phyloP scores from a whole-genome alignment of 2,888 invertebrate species.

The Oasisia sp. region DNA sequence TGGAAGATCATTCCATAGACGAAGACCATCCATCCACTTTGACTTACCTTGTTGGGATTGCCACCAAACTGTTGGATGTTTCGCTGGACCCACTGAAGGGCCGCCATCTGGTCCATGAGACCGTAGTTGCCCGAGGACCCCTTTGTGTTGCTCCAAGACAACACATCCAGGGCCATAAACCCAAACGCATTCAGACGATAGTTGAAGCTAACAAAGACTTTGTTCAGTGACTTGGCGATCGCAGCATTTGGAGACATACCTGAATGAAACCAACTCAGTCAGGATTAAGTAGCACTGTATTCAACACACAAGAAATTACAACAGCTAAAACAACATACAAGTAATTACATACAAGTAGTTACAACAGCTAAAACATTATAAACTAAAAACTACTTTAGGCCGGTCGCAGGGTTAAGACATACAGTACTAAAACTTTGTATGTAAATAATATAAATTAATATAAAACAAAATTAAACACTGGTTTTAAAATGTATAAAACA shows the following conservation, averaged over 20 bases:
- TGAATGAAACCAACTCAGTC: slow-evolving; percentile 21
- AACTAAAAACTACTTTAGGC: too few species aligned
- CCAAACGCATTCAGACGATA: slow-evolving; percentile 80
- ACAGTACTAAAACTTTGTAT: too few species aligned
- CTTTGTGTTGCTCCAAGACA: slow-evolving; percentile 35
- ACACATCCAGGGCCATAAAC: slow-evolving; percentile 74
- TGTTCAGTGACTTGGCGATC: slow-evolving; percentile 80
- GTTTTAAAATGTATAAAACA: too few species aligned
- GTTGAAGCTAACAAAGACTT: slow-evolving; percentile 87
- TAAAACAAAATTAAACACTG: too few species aligned
- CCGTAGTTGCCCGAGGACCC: slow-evolving; percentile 40
- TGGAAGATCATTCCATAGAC: neutral
- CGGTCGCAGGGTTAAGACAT: too few species aligned
- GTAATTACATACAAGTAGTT: too few species aligned
- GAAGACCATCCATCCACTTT: neutral
- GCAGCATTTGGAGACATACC: slow-evolving; percentile 75
- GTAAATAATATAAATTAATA: too few species aligned
- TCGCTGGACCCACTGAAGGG: slow-evolving; percentile 39
- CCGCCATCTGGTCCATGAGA: slow-evolving; percentile 39
- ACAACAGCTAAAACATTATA: too few species aligned
- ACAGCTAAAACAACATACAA: too few species aligned
- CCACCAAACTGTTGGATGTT: slow-evolving; percentile 41
- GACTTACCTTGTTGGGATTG: slow-evolving; percentile 35
- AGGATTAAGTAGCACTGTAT: neutral
- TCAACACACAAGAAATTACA: neutral